Percentiles rank a stretch among this genome's conserved stretches.
Conservation (phyloP, 2,113 vertebrate genomes). For the Caretta caretta region DNA sequence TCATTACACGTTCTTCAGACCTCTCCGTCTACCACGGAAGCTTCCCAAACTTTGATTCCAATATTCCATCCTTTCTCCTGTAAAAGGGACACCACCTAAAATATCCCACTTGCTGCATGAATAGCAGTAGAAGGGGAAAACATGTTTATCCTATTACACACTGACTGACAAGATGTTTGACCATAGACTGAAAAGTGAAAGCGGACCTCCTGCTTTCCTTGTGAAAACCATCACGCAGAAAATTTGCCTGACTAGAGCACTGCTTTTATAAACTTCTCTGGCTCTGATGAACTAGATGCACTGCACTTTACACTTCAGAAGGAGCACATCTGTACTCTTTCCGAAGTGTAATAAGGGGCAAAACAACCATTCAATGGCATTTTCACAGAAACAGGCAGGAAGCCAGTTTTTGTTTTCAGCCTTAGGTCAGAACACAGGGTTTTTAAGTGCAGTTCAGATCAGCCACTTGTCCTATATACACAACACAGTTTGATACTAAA, state of each 20-base stretch:
- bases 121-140: not conserved
- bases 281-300: not conserved
- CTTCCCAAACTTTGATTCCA: not conserved
- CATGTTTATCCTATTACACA: not conserved
- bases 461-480: not conserved
- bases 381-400: fast-evolving
- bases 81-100: not conserved
- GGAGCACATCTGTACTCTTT: not conserved
- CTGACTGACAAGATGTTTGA: not conserved
- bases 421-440: fast-evolving
- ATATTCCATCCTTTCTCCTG: not conserved
- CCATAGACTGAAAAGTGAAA: not conserved
- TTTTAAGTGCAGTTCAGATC: not conserved
- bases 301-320: not conserved
- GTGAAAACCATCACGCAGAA: not conserved
- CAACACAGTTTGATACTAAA: fast-evolving
- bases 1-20: not conserved
- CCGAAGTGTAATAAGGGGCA: not conserved
- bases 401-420: fast-evolving
- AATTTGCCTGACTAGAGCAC: not conserved
- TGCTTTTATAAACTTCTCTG: not conserved
- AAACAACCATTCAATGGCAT: fast-evolving
- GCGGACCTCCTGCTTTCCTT: not conserved
- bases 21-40: not conserved
- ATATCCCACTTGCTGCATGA: not conserved